Percentiles rank a stretch among this genome's conserved stretches.
phyloP scores from a whole-genome alignment of 2,113 vertebrate species.

The Vicugna pacos region DNA sequence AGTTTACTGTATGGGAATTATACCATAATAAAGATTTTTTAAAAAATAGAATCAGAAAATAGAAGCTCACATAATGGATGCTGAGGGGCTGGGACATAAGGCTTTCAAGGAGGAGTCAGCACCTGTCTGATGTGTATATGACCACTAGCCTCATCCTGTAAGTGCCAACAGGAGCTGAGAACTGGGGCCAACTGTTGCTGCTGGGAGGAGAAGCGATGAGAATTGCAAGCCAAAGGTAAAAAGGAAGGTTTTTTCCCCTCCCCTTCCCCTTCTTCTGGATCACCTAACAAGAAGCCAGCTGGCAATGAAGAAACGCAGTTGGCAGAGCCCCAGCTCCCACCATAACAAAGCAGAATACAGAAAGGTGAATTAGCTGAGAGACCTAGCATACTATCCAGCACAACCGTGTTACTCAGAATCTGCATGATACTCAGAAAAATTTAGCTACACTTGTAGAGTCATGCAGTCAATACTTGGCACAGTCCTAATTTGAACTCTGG shows the following conservation, averaged over 20 bases:
- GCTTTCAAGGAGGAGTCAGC: neutral
- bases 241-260: neutral
- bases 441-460: neutral
- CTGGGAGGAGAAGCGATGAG: neutral
- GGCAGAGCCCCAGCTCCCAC: neutral
- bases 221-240: neutral
- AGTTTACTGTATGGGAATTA: too few relatives aligned
- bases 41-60: neutral
- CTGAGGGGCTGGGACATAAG: neutral
- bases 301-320: neutral
- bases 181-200: neutral
- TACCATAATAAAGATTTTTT: too few relatives aligned
- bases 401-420: neutral
- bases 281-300: neutral
- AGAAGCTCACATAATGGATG: neutral
- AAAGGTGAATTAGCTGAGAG: neutral
- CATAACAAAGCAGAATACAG: neutral
- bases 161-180: neutral
- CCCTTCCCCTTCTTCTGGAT: neutral
- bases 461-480: neutral
- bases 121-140: neutral
- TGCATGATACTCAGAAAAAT: slow-evolving; percentile 7
- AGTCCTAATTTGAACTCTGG: neutral
- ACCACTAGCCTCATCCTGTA: neutral
- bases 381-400: neutral